Evolutionary conservation across 2,113 vertebrate genomes (phyloP), one percentile per base, ranked within the genome.

Genomic region (Ptilonorhynchus violaceus): DNA sequence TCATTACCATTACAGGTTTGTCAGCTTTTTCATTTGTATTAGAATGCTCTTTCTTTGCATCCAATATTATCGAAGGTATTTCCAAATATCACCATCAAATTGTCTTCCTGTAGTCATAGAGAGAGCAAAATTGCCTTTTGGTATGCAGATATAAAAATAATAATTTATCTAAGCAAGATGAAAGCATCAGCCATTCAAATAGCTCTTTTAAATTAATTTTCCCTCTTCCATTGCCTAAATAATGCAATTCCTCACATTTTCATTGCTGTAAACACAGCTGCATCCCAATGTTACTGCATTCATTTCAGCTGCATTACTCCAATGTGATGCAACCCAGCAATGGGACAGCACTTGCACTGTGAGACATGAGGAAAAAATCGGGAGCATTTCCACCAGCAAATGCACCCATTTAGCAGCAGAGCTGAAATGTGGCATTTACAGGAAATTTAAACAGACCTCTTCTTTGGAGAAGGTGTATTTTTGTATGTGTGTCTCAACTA

Each of bases 311-410:
- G 50, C 4, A 6, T 50, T 59, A 49, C 37, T 56, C 56, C 0
- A 0, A 33, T 2, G 0, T 39, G 58, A 42, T 78, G 78, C 14
- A 44, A 20, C 28, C 21, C 24, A 41, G 1, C 2, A 23, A 35
- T 7, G 24, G 62, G 41, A 22, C 33, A 73, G 18, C 69, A 33
- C 7, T 72, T 44, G 10, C 31, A 27, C 35, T 25, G 7, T 18
- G 50, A 85, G 44, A 82, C 17, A 15, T 2, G 11, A 67, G 25
- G 13, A 3, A 55, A 87, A 79, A 47, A 33, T 0, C 21, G 7
- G 20, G 59, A 86, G 39, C 30, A 37, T 88, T 92, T 79, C 55
- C 37, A 86, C 25, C 12, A 56, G n/a, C n/a, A 85, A 59, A 72
- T 42, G 21, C 30, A 63, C 9, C 49, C 10, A 56, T 33, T 67